Conservation (phyloP, 2,797 vertebrate genomes). For the Petrocephalus sullivani region DNA sequence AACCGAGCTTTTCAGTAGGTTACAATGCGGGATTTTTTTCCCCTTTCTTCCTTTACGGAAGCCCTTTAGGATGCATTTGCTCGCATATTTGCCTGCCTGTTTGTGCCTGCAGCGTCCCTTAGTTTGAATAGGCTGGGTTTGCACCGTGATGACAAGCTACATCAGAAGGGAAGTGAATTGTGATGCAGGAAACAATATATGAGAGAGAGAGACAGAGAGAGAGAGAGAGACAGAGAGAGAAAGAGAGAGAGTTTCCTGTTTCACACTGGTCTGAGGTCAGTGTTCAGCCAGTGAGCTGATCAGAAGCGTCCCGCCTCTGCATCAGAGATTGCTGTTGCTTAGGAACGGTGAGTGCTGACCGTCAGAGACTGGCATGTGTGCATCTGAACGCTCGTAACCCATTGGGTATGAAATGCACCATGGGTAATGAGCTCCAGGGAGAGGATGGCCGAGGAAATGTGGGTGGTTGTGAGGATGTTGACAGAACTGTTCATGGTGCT, state of each 20-base stretch:
- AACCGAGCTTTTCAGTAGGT: neutral
- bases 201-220: neutral
- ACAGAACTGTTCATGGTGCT: neutral
- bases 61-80: neutral
- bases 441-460: neutral
- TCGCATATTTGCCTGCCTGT: neutral
- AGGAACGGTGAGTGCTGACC: constrained; percentile 9
- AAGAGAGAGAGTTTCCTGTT: neutral
- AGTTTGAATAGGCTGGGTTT: neutral
- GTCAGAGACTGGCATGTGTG: neutral
- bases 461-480: neutral
- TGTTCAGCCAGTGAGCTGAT: neutral
- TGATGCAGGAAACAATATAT: constrained; percentile 9
- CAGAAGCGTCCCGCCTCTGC: neutral
- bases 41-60: neutral
- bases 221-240: neutral
- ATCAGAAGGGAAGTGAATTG: neutral
- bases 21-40: neutral
- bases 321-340: constrained; percentile 15
- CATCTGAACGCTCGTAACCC: neutral
- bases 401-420: neutral
- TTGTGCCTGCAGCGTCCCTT: neutral
- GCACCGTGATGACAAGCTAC: neutral
- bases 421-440: neutral
- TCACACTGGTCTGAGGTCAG: constrained; percentile 1